phyloP scores from a whole-genome alignment of 2,888 invertebrate genomes.

The Acleris literana region DNA sequence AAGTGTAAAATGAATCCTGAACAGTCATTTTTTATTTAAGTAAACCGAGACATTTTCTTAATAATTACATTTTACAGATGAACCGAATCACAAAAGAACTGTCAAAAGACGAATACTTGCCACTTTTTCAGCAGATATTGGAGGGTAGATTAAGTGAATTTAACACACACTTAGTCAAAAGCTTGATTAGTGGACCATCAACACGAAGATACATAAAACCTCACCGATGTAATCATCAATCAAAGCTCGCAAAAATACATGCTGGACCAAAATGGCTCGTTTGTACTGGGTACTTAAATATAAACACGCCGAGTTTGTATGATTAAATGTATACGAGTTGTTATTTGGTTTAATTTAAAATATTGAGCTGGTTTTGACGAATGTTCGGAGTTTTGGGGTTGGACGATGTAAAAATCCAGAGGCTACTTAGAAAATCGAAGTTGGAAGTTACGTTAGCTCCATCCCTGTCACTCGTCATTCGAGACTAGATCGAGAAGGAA shows the following conservation, averaged over 20 bases:
- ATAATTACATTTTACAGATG: conserved; percentile 60
- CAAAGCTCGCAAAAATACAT: conserved; percentile 63
- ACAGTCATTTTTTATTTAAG: too few relatives aligned
- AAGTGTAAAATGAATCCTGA: neutral
- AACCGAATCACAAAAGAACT: conserved; percentile 68
- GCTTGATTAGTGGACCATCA: conserved; percentile 63
- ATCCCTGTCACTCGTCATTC: too few relatives aligned
- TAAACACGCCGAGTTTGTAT: conserved; percentile 73
- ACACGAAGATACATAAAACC: conserved; percentile 76
- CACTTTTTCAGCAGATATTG: conserved; percentile 67
- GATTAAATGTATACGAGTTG: conserved; percentile 52
- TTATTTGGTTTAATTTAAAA: neutral
- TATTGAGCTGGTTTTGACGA: too few relatives aligned
- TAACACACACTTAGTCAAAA: conserved; percentile 60
- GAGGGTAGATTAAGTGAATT: conserved; percentile 57
- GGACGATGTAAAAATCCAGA: too few relatives aligned
- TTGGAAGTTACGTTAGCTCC: too few relatives aligned
- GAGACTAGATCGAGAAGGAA: too few relatives aligned
- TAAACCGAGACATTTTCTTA: too few relatives aligned
- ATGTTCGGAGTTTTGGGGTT: too few relatives aligned
- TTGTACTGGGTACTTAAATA: conserved; percentile 74
- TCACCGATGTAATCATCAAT: conserved; percentile 75
- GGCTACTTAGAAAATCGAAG: too few relatives aligned
- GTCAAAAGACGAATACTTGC: conserved; percentile 67
- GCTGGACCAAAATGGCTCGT: conserved; percentile 75